Evolutionary conservation across 2,113 vertebrate species (phyloP).

Genomic region (Hippocampus abdominalis): DNA sequence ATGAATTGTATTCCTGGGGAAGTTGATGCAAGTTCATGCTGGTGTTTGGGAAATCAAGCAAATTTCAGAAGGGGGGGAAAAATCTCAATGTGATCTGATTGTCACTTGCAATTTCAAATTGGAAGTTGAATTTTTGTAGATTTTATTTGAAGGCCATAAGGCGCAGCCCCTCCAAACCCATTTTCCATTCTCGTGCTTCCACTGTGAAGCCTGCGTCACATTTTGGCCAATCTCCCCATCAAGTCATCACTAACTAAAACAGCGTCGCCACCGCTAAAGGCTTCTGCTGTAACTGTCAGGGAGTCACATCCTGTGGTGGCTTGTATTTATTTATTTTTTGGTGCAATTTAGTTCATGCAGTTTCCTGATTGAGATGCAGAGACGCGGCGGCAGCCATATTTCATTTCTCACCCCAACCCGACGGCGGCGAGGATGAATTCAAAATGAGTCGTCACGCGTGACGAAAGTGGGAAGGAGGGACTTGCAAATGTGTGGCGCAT

Average conservation of each 20-base stretch:
- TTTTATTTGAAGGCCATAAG: no score
- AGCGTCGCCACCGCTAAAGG: not conserved
- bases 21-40: no score
- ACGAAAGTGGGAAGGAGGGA: not conserved
- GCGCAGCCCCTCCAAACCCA: no score
- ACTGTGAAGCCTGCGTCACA: not conserved
- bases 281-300: conserved; percentile 11
- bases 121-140: no score
- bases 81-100: no score
- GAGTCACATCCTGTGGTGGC: conserved; percentile 48
- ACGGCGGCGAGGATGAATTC: conserved; percentile 11
- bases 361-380: conserved; percentile 46
- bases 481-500: not conserved
- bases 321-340: conserved; percentile 8
- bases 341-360: conserved; percentile 7
- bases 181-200: not conserved
- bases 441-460: conserved; percentile 21
- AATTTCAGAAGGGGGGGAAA: no score
- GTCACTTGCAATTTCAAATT: no score
- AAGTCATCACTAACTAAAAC: conserved; percentile 9
- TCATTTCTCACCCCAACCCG: conserved; percentile 36
- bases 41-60: no score
- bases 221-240: no score
- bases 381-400: conserved; percentile 22
- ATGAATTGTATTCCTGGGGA: no score